Conservation (phyloP, 2,113 vertebrate species). For the Colius striatus region DNA sequence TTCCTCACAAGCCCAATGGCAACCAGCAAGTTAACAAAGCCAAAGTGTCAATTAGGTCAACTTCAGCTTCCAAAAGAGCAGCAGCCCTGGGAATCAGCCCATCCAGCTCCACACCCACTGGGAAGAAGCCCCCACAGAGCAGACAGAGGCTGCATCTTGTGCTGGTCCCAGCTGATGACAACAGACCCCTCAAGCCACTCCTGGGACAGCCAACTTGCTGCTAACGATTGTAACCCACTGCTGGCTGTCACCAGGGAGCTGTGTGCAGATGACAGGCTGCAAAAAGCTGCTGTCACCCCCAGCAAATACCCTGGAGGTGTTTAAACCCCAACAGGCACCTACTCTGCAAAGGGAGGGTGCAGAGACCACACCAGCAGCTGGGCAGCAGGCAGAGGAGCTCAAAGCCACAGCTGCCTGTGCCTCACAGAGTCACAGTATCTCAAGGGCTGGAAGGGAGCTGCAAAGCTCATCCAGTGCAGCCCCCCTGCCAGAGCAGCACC, state of each 20-base stretch:
- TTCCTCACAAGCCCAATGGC: neutral
- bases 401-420: fast-evolving
- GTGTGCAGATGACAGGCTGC: neutral
- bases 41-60: neutral
- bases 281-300: neutral
- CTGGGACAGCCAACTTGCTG: neutral
- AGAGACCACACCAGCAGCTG: neutral
- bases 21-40: neutral
- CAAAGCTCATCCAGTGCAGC: no score
- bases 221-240: neutral
- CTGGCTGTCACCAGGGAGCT: neutral
- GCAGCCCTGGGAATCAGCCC: neutral
- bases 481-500: no score
- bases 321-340: neutral
- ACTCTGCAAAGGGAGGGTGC: neutral
- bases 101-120: neutral
- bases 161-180: neutral
- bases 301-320: neutral
- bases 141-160: fast-evolving
- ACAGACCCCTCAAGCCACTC: neutral
- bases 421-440: no score
- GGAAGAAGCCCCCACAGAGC: fast-evolving
- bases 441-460: no score
- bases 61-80: neutral
- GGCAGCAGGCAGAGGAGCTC: neutral